Evolutionary conservation across 2,888 invertebrate genomes (phyloP).

Genomic region (Drosophila paracracens): DNA sequence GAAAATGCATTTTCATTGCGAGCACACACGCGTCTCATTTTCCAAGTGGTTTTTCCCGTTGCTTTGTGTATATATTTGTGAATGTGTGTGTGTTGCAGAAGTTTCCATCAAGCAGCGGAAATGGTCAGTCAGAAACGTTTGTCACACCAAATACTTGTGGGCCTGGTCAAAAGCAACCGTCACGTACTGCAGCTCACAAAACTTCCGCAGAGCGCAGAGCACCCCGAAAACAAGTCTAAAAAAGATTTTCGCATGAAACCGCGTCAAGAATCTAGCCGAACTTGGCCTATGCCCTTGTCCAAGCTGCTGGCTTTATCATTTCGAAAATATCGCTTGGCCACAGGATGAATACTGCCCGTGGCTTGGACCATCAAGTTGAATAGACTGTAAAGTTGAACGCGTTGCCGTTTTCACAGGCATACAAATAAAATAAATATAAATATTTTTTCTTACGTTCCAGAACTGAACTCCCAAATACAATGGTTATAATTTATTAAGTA

Average conservation of each 20-base stretch:
- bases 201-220: conserved; percentile 46
- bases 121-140: conserved; percentile 49
- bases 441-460: background rate
- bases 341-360: background rate
- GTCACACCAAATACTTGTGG: conserved; percentile 56
- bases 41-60: conserved; percentile 65
- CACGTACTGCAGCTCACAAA: conserved; percentile 56
- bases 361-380: background rate
- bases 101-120: conserved; percentile 60
- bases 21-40: conserved; percentile 8
- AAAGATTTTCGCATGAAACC: conserved; percentile 51
- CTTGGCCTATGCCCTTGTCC: conserved; percentile 51
- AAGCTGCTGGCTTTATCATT: conserved; percentile 63
- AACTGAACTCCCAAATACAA: background rate
- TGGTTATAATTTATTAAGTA: background rate
- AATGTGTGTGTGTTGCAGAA: conserved; percentile 7
- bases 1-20: conserved; percentile 63
- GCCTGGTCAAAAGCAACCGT: conserved; percentile 26
- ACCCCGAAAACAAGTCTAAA: conserved; percentile 23
- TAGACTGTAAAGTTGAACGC: background rate
- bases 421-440: background rate
- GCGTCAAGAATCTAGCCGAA: conserved; percentile 11
- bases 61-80: conserved; percentile 3
- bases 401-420: background rate
- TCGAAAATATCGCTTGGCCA: conserved; percentile 62